A percentile compares a stretch with the other conserved stretches of the same genome.
Evolutionary conservation across 2,113 vertebrate genomes (phyloP).

Genomic region (Panurus biarmicus): DNA sequence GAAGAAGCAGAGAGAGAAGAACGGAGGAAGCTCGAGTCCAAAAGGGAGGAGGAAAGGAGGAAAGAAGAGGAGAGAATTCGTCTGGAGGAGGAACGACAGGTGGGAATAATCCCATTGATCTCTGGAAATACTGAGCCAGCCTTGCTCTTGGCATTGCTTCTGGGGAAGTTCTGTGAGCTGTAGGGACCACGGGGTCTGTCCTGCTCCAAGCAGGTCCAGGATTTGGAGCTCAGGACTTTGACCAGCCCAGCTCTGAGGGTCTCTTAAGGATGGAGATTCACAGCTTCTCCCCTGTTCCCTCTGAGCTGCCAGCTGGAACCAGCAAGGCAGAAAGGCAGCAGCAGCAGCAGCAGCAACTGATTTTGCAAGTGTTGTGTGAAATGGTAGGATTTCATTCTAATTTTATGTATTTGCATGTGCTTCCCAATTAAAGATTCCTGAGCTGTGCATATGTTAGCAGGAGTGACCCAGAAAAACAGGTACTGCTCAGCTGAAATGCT

Average conservation of each 20-base stretch:
- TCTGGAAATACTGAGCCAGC: background rate
- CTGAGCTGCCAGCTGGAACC: background rate
- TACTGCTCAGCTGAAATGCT: background rate
- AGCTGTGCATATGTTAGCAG: background rate
- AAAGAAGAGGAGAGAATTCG: constrained; percentile 85
- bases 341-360: background rate
- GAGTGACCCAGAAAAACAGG: constrained; percentile 14
- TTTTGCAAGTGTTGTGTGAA: background rate
- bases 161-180: background rate
- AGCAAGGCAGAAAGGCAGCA: background rate
- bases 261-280: background rate
- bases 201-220: background rate
- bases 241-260: background rate
- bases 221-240: background rate
- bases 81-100: constrained; percentile 77
- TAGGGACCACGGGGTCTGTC: background rate
- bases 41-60: constrained; percentile 83
- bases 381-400: background rate
- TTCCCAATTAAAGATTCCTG: background rate
- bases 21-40: constrained; percentile 81
- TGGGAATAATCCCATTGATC: background rate
- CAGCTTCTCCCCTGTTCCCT: background rate
- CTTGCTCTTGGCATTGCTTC: background rate
- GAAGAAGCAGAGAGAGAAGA: constrained; percentile 92
- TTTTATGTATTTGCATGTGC: background rate